A percentile compares a stretch with the other conserved stretches of the same genome.
phyloP scores from a whole-genome alignment of 2,888 invertebrate species.

The Drosophila eohydei region DNA sequence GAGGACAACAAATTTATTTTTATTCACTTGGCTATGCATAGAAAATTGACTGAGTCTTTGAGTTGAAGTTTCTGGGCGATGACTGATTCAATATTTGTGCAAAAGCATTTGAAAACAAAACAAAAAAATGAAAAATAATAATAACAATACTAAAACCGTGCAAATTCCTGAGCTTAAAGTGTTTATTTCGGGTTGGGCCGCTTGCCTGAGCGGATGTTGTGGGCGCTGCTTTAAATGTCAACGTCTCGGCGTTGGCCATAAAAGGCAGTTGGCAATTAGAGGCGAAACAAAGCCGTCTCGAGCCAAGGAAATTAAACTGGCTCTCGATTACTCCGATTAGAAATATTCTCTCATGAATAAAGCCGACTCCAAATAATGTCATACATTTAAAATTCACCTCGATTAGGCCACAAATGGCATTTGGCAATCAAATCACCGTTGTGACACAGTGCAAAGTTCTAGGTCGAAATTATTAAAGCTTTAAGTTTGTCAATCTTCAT shows the following conservation, averaged over 20 bases:
- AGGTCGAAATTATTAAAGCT: conserved; percentile 10
- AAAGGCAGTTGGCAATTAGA: conserved; percentile 69
- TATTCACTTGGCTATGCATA: conserved; percentile 32
- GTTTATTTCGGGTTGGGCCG: conserved; percentile 61
- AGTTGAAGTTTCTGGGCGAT: conserved; percentile 24
- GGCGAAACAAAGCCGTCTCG: conserved; percentile 22
- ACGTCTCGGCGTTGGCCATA: conserved; percentile 55
- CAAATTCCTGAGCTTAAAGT: conserved; percentile 47
- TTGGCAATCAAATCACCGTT: conserved; percentile 10
- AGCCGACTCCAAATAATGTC: background rate
- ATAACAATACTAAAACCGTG: conserved; percentile 14
- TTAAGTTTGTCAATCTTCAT: conserved; percentile 7
- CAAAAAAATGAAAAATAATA: conserved; percentile 4
- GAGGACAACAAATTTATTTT: conserved; percentile 31
- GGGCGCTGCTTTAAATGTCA: conserved; percentile 74
- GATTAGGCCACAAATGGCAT: conserved; percentile 32
- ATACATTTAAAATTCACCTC: conserved; percentile 9
- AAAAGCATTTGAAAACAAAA: conserved; percentile 14
- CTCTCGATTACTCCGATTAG: conserved; percentile 47
- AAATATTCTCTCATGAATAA: conserved; percentile 33
- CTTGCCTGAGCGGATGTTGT: conserved; percentile 67
- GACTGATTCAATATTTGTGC: conserved; percentile 47
- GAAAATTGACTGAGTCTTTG: conserved; percentile 12
- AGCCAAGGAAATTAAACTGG: conserved; percentile 41
- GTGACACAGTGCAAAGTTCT: conserved; percentile 43